Evolutionary conservation across 2,888 invertebrate species (phyloP), one percentile per base, ranked within the genome.

Genomic region (Eremobia ochroleuca): DNA sequence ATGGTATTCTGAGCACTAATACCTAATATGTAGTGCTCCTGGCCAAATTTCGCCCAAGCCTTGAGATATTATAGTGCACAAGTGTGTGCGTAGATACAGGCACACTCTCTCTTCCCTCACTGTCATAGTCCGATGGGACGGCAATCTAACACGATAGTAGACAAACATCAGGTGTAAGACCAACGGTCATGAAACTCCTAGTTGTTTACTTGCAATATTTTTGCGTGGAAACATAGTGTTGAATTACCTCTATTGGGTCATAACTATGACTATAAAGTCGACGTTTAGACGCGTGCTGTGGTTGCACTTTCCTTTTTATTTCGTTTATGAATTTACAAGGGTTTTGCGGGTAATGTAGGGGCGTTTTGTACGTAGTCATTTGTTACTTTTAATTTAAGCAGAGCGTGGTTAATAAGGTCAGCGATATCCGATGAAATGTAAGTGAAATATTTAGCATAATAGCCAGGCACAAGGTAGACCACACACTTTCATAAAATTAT

Each of bases 221-320:
- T 90, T 88, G 90, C 89, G 89, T 90, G 91, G 86, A 88, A 88
- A 77, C 87, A 89, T 88, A 88, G 84, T 81, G 77, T 82, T 85
- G 86, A 89, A 91, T 91, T 90, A 92, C 91, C 87, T 91, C 91
- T 92, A 92, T 90, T 88, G 89, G 88, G 73, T 85, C 87, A 91
- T 92, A 90, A 92, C 90, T 79, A 76, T 73, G 76, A 81, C 59
- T 79, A 83, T 87, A 82, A 84, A 89, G 73, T 66, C 34, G 74
- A 68, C 72, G 66, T 73, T 78, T 72, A 75, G 71, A 73, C 70
- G 77, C 72, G 77, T 76, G 79, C 55, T 52, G 34, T 52, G 67
- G 75, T 74, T 76, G 79, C 74, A 85, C 52, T 52, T 58, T 49
- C 1, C 40, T 81, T 82, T 85, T 86, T 83, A 76, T 79, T 80